Conservation (phyloP, 2,888 invertebrate genomes). For the Nycteola revayana region DNA sequence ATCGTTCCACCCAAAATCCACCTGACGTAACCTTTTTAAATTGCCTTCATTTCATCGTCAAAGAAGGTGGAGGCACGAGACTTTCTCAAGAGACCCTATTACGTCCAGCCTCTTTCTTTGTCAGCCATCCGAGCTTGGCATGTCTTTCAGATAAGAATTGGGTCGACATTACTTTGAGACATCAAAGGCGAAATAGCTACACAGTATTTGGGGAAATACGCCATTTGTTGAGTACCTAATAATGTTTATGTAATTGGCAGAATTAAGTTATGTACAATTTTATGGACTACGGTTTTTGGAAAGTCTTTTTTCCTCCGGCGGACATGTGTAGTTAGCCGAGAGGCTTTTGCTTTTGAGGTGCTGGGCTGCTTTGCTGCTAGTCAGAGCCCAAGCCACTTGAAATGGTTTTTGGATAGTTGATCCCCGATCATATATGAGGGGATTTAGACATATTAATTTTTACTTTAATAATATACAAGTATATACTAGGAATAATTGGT, state of each 20-base stretch:
- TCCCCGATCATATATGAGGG: no score
- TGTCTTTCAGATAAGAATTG: constrained; percentile 77
- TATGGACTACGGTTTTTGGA: no score
- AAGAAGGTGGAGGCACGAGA: constrained; percentile 53
- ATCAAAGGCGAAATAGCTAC: constrained; percentile 55
- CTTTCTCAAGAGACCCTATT: constrained; percentile 69
- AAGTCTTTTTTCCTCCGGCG: no score
- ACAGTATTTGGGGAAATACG: constrained; percentile 20
- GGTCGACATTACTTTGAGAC: constrained; percentile 60
- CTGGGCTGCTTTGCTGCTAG: no score
- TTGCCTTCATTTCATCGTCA: constrained; percentile 71
- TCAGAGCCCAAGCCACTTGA: no score
- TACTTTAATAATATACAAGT: no score
- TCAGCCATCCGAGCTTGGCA: constrained; percentile 53
- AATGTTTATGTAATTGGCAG: constrained; percentile 23
- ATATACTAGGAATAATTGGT: no score
- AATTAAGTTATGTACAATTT: no score
- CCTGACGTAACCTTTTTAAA: constrained; percentile 56
- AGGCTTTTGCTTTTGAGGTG: no score
- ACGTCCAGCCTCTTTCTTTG: constrained; percentile 70
- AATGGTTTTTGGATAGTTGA: no score
- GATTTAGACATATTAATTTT: no score
- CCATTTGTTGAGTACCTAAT: constrained; percentile 29
- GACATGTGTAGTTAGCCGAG: no score
- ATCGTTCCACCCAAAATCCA: constrained; percentile 21